Evolutionary conservation across 2,113 vertebrate genomes (phyloP), one percentile per base, ranked within the genome.

Genomic region (Serilophus lunatus): DNA sequence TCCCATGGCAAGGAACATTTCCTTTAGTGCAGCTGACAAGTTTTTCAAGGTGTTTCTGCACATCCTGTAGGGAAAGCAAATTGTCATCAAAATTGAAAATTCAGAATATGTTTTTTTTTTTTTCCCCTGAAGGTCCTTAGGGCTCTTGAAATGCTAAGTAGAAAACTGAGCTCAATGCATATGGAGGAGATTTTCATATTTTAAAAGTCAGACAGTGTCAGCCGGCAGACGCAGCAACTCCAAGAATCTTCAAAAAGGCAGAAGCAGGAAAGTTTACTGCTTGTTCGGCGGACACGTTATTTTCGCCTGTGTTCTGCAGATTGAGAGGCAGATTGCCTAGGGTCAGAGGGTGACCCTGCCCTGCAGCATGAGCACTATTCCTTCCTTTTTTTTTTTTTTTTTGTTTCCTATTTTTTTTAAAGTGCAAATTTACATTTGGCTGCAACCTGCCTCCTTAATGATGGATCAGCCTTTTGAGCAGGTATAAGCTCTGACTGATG

Each of bases 111-210:
- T 2, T 36, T 19, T 31, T 90, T 89, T 64, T 65, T 72, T 49
- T n/a, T 79, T 78, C 77, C 95, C 97, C 97, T 82, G 95, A 97
- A 98, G 93, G 96, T 96, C 94, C 92, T 92, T 92, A 94, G 92
- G 95, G 63, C 89, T 97, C 96, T 98, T 97, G 96, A 98, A 98
- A 96, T 97, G 97, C 94, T 97, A 97, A 98, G 85, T 45, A 97
- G 95, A 95, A 93, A 96, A 93, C 95, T 18, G 65, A 93, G 93
- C 96, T 90, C 88, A 69, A 82, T 91, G 86, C 84, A 95, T 96
- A 91, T 96, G 96, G 82, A 95, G 90, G 81, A 94, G 93, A 94
- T 97, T 96, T 97, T 98, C 90, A 93, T 64, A 88, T 93, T 95
- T 93, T 95, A 96, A 94, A 96, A 97, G 95, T 88, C 94, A 96